A percentile compares a stretch with the other conserved stretches of the same genome.
These are phyloP conservation scores for Seriola dumerili DNA, from an alignment of 2,113 vertebrate species.

Conservation along the genomic window DNA sequence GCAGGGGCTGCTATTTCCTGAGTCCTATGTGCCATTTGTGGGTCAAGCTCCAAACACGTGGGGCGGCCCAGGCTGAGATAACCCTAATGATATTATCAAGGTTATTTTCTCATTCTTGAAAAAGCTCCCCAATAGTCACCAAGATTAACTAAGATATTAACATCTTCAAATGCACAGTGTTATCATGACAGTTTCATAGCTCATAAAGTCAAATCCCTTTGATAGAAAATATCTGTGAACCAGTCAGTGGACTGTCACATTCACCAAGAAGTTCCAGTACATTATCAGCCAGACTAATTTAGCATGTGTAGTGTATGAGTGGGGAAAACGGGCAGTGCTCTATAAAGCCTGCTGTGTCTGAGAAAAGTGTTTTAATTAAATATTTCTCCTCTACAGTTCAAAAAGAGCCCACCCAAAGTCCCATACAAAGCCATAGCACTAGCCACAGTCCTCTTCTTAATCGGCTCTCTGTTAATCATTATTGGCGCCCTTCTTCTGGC, in stretches of 20 bases:
- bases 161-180: neutral
- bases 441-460: conserved; percentile 92
- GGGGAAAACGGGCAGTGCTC: neutral
- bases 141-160: neutral
- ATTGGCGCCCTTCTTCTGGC: conserved; percentile 93
- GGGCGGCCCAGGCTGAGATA: neutral
- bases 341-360: conserved; percentile 1
- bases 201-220: neutral
- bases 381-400: conserved; percentile 87
- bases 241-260: neutral
- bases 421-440: conserved; percentile 97
- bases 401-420: conserved; percentile 96
- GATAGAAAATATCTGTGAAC: neutral
- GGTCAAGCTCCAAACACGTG: neutral
- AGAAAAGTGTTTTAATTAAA: conserved; percentile 44
- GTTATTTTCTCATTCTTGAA: neutral
- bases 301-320: neutral
- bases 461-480: conserved; percentile 93
- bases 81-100: neutral
- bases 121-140: neutral
- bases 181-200: neutral
- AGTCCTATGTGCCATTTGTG: neutral
- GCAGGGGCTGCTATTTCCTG: neutral
- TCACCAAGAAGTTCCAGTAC: neutral
- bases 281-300: conserved; percentile 1